Conservation (phyloP, 2,797 vertebrate genomes). For the Apodemus agrarius region DNA sequence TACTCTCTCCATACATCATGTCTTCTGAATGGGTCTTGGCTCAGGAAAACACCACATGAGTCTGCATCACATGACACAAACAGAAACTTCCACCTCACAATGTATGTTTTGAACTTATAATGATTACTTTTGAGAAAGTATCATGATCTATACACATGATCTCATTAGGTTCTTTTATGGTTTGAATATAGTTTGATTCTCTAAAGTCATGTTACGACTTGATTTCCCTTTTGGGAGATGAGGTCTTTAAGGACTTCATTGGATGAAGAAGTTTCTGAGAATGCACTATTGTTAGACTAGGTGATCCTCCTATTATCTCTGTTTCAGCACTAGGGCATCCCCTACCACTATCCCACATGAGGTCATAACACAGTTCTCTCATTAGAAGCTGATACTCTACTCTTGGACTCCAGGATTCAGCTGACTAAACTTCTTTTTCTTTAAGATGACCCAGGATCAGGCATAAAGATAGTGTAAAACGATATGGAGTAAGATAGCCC, state of each 20-base stretch:
- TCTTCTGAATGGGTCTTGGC: neutral
- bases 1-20: neutral
- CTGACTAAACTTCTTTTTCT: neutral
- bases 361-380: no score
- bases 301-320: neutral
- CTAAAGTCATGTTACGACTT: neutral
- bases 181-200: neutral
- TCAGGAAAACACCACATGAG: neutral
- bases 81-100: neutral
- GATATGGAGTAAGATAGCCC: neutral
- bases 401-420: neutral
- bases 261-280: neutral
- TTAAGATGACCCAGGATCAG: neutral
- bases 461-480: neutral
- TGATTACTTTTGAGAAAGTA: neutral
- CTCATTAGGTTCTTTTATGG: neutral
- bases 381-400: neutral
- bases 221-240: neutral
- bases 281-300: neutral
- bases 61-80: neutral
- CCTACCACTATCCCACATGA: neutral
- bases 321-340: neutral
- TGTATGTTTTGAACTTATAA: neutral
- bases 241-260: neutral
- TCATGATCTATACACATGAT: neutral